phyloP scores from a whole-genome alignment of 2,888 invertebrate genomes.

The Pachliopta kotzebuea region DNA sequence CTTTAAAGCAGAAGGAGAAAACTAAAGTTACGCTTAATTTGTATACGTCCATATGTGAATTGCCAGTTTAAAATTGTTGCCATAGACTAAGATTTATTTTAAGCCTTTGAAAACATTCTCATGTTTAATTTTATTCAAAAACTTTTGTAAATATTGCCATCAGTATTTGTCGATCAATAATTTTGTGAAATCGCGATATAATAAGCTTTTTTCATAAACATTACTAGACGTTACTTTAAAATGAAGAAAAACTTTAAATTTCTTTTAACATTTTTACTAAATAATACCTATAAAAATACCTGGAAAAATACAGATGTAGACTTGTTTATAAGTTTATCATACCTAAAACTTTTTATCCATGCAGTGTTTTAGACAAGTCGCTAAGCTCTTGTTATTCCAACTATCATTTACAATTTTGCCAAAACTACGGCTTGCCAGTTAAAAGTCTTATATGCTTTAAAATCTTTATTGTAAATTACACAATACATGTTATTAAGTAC shows the following conservation, averaged over 20 bases:
- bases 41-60: slow-evolving; percentile 29
- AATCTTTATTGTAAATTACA: slow-evolving; percentile 9
- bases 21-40: slow-evolving; percentile 28
- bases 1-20: not conserved
- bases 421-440: not conserved
- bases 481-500: slow-evolving; percentile 31
- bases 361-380: too few species aligned
- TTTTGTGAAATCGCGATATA: not conserved
- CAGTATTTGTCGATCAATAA: slow-evolving; percentile 32
- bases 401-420: not conserved
- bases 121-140: slow-evolving; percentile 17
- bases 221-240: too few species aligned
- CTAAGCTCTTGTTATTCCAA: too few species aligned
- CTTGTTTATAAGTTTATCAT: too few species aligned
- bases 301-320: too few species aligned
- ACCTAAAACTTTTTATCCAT: too few species aligned
- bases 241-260: too few species aligned
- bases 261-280: too few species aligned
- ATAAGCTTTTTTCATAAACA: not conserved
- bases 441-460: slow-evolving; percentile 15
- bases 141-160: slow-evolving; percentile 27
- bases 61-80: slow-evolving; percentile 27
- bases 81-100: slow-evolving; percentile 24
- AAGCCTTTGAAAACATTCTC: slow-evolving; percentile 4
- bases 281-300: too few species aligned